Conservation (phyloP, 2,113 vertebrate species). For the Centropus bengalensis region DNA sequence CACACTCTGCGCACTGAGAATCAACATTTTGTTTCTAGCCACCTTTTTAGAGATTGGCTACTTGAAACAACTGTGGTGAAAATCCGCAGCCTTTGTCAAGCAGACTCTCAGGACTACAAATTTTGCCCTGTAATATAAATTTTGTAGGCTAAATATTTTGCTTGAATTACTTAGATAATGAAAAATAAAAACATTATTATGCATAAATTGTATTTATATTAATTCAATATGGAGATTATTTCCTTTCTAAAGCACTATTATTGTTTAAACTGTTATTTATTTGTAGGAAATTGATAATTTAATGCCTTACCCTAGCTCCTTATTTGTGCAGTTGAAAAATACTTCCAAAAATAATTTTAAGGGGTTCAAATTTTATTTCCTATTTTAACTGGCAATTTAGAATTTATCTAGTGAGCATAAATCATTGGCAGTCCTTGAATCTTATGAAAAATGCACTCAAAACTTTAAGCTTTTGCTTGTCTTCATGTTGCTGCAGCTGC, state of each 20-base stretch:
- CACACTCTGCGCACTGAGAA: not conserved
- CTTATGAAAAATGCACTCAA: constrained; percentile 31
- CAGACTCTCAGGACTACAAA: not conserved
- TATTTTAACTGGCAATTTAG: constrained; percentile 60
- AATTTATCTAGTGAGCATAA: constrained; percentile 23
- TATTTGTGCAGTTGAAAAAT: constrained; percentile 38
- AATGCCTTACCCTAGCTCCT: constrained; percentile 1
- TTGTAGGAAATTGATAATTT: constrained; percentile 49
- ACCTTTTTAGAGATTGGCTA: not conserved
- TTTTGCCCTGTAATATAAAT: not conserved
- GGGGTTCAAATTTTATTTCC: constrained; percentile 54
- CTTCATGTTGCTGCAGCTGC: constrained; percentile 65
- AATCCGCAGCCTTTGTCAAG: not conserved
- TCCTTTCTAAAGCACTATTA: not conserved
- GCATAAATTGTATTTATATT: not conserved
- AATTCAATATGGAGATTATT: not conserved
- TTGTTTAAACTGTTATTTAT: constrained; percentile 15
- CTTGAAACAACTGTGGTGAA: not conserved
- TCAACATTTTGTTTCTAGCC: not conserved
- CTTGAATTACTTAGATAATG: constrained; percentile 1
- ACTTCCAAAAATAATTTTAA: constrained; percentile 43
- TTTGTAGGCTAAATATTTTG: constrained; percentile 29
- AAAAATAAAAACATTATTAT: constrained; percentile 49
- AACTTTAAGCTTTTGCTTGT: constrained; percentile 18
- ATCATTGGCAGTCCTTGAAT: constrained; percentile 28